Percentiles rank a stretch among this genome's conserved stretches.
These are phyloP conservation scores for Bucorvus abyssinicus DNA, from an alignment of 2,797 vertebrate genomes.

Conservation along the genomic window DNA sequence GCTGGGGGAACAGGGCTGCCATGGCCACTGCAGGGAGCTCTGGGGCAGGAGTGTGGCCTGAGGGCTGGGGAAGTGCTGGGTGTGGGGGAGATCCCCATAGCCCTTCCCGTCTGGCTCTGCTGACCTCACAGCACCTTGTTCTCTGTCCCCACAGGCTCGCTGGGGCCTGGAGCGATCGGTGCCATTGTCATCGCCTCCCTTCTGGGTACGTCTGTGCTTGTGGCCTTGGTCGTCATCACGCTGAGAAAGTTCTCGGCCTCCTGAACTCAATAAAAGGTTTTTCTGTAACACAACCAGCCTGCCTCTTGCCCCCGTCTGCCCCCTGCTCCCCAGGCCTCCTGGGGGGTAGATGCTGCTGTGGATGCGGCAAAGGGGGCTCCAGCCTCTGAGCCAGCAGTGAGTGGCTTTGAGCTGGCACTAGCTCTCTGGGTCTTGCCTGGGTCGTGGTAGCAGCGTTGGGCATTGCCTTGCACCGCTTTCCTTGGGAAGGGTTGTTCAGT, in stretches of 20 bases:
- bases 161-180: conserved; percentile 93
- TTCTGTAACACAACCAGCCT: neutral
- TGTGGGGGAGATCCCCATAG: too few relatives aligned
- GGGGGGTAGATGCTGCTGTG: fast-evolving
- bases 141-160: conserved; percentile 76
- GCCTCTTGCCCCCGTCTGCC: neutral
- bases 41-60: fast-evolving
- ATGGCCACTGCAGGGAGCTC: neutral
- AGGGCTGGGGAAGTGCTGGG: fast-evolving
- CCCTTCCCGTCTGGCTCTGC: neutral
- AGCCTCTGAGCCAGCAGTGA: neutral
- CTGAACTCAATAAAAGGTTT: conserved; percentile 77
- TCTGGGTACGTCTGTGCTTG: conserved; percentile 92
- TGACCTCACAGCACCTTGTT: neutral
- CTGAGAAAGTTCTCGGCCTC: conserved; percentile 93
- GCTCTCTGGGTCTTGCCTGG: too few relatives aligned
- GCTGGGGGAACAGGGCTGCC: neutral
- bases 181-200: conserved; percentile 95
- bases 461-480: neutral
- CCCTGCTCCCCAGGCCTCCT: too few relatives aligned
- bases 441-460: fast-evolving
- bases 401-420: neutral
- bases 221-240: conserved; percentile 92
- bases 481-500: neutral
- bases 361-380: fast-evolving